Evolutionary conservation across 2,113 vertebrate species (phyloP).

Genomic region (Psilopsiagon aymara): DNA sequence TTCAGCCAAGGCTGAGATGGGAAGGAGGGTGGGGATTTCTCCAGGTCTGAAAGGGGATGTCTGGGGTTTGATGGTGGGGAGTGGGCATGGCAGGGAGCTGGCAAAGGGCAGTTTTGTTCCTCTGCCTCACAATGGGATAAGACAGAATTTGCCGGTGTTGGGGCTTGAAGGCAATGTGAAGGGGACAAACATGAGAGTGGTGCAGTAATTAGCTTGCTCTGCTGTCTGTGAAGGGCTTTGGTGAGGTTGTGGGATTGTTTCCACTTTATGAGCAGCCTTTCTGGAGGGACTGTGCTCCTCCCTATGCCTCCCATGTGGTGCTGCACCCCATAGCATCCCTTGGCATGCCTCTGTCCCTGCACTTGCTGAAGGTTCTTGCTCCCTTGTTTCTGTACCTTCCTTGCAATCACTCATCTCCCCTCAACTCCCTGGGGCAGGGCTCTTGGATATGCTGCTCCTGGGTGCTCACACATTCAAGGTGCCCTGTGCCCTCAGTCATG

Average conservation of each 20-base stretch:
- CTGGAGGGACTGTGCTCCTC: background rate
- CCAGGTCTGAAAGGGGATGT: background rate
- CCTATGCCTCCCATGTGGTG: accelerated
- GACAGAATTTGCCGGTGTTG: background rate
- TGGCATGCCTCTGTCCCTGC: accelerated
- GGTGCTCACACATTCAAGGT: background rate
- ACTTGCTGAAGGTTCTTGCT: background rate
- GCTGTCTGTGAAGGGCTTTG: background rate
- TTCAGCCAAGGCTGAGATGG: background rate
- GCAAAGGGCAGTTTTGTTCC: background rate
- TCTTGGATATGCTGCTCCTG: accelerated
- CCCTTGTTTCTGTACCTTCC: background rate
- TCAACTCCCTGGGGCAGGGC: background rate
- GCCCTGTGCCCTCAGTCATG: accelerated
- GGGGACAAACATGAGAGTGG: background rate
- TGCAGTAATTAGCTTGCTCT: background rate
- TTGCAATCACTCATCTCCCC: accelerated
- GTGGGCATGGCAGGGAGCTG: background rate
- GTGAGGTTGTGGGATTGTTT: background rate
- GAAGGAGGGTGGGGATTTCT: background rate
- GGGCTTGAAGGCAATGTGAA: background rate
- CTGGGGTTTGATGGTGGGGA: background rate
- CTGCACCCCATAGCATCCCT: background rate
- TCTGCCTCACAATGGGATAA: background rate
- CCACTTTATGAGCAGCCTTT: background rate